These are phyloP conservation scores for Nymphalis polychloros DNA, from an alignment of 2,888 invertebrate species.

Conservation along the genomic window DNA sequence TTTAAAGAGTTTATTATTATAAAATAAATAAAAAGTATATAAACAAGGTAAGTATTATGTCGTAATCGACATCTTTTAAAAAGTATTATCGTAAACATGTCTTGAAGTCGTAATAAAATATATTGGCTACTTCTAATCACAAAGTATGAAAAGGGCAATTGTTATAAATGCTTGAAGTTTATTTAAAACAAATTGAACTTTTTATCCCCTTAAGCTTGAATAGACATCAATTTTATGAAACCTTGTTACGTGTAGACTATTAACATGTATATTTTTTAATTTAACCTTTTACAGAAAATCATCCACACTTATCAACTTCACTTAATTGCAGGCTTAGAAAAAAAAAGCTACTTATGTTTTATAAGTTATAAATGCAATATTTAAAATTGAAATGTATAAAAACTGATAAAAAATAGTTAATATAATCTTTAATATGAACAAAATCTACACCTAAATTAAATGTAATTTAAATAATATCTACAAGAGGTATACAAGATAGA, in stretches of 20 bases:
- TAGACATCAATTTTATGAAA: too few species aligned
- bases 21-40: too few species aligned
- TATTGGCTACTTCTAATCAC: too few species aligned
- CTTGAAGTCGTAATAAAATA: too few species aligned
- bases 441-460: constrained; percentile 10
- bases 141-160: too few species aligned
- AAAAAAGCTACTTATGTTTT: neutral
- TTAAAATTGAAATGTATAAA: neutral
- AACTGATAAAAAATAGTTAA: neutral
- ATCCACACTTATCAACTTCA: neutral
- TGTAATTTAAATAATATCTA: constrained; percentile 18
- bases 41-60: too few species aligned
- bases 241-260: neutral
- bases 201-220: too few species aligned
- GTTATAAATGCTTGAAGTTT: too few species aligned
- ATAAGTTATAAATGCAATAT: constrained; percentile 9
- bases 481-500: constrained; percentile 23
- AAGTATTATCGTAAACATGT: too few species aligned
- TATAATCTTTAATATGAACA: constrained; percentile 9
- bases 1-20: too few species aligned
- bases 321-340: neutral
- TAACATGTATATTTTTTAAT: neutral
- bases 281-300: neutral
- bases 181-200: too few species aligned
- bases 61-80: too few species aligned